Evolutionary conservation across 2,888 invertebrate species (phyloP).

Genomic region (Oligia fasciuncula): DNA sequence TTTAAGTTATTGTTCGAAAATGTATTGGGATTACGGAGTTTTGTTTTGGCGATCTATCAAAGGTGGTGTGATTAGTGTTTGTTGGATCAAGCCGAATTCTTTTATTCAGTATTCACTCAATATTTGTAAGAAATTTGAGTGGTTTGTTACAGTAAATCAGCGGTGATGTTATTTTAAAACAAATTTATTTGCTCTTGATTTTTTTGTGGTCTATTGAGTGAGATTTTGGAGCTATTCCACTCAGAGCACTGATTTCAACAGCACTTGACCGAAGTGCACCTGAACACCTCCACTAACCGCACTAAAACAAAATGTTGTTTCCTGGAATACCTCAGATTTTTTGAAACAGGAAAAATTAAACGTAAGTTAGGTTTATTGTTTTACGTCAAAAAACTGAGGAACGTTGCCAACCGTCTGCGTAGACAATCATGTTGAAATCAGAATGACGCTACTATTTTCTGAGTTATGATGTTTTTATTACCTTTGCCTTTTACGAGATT

Average conservation of each 20-base stretch:
- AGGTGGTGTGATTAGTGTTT: slow-evolving; percentile 48
- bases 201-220: not conserved
- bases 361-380: not conserved
- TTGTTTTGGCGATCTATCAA: slow-evolving; percentile 58
- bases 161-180: not conserved
- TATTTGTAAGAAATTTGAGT: not conserved
- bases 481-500: slow-evolving; percentile 45
- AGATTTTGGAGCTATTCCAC: not conserved
- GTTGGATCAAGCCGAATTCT: not conserved
- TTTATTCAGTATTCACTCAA: slow-evolving; percentile 1
- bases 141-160: not conserved
- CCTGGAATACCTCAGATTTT: not conserved
- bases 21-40: slow-evolving; percentile 55
- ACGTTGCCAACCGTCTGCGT: not conserved
- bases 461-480: slow-evolving; percentile 46
- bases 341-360: not conserved
- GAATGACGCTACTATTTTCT: slow-evolving; percentile 29
- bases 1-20: slow-evolving; percentile 64
- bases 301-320: too few relatives aligned
- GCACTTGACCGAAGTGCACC: too few relatives aligned
- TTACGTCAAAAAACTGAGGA: not conserved
- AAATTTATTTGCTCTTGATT: not conserved
- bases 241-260: not conserved
- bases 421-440: slow-evolving; percentile 14
- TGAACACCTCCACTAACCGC: too few relatives aligned